Conservation (phyloP, 2,888 invertebrate species). For the Synanthedon tipuliformis region DNA sequence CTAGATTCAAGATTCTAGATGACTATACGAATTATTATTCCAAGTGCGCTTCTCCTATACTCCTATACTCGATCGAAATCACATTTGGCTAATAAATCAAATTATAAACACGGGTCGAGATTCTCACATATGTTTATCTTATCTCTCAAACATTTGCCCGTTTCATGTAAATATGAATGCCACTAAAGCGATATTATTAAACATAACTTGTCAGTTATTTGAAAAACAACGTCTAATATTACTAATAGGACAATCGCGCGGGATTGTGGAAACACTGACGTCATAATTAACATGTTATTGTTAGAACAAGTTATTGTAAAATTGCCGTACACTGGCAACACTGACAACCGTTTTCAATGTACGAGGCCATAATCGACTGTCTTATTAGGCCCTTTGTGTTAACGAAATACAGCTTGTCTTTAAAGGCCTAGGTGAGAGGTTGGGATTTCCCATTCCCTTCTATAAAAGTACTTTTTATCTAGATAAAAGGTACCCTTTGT, state of each 20-base stretch:
- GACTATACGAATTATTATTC: too few species aligned
- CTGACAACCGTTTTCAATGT: neutral
- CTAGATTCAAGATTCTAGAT: too few species aligned
- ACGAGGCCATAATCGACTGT: too few species aligned
- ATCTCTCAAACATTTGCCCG: slow-evolving; percentile 27
- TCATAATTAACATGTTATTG: slow-evolving; percentile 8
- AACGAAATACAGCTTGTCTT: too few species aligned
- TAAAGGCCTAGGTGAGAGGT: too few species aligned
- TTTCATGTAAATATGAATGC: slow-evolving; percentile 40
- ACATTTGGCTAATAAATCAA: neutral
- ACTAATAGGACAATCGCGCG: slow-evolving; percentile 21
- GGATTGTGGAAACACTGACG: slow-evolving; percentile 20
- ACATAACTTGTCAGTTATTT: slow-evolving; percentile 42
- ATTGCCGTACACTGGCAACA: slow-evolving; percentile 7
- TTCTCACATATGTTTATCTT: slow-evolving; percentile 7
- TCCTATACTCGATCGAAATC: neutral
- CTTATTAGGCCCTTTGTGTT: too few species aligned
- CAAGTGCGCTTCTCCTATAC: too few species aligned
- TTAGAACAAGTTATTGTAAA: slow-evolving; percentile 21
- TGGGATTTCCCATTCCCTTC: too few species aligned
- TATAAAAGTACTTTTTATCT: too few species aligned
- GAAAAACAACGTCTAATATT: slow-evolving; percentile 48
- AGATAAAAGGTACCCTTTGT: too few species aligned
- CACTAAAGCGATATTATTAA: slow-evolving; percentile 42
- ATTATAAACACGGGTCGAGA: neutral